Evolutionary conservation across 2,113 vertebrate genomes (phyloP), one percentile per base, ranked within the genome.

Genomic region (Leucosticte australis): DNA sequence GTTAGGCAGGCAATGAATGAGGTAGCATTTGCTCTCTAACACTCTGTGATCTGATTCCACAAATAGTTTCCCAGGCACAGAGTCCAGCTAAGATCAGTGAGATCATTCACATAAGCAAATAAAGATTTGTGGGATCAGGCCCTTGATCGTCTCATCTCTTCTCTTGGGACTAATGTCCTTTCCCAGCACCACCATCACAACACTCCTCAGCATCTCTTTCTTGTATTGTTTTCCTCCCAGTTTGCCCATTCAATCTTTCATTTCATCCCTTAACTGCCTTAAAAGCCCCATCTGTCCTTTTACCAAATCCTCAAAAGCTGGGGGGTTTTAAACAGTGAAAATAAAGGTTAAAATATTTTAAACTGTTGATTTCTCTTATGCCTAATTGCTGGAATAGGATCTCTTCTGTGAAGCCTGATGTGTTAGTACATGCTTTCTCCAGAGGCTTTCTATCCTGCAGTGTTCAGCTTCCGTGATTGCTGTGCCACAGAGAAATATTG

Each of bases 71-170:
- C 68, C 63, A 88, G 84, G 75, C 64, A 75, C 42, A 85, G 84
- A 90, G 67, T 91, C 62, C 85, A 44, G 35, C 56, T 26, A 70
- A 90, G 84, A 94, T 88, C 87, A 94, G 60, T 89, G 81, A 96
- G 89, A 94, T 95, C 87, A 91, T 82, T 91, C 93, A 83, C 83
- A 94, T 62, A 70, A 92, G 83, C 78, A 96, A 95, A 95, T 87
- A 89, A 50, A 91, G 91, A 85, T 89, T 73, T 93, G 78, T 69
- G 63, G 92, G 90, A 94, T 92, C 83, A 94, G 82, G 47, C 47
- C 31, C 83, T 81, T 83, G 82, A 90, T 96, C 6, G 0, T 26
- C 87, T 85, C 49, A 33, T 87, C 70, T 83, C 75, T 80, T 90
- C 59, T 86, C 59, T 59, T 67, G 59, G 69, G 56, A 55, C 82